Evolutionary conservation across 2,888 invertebrate genomes (phyloP), one percentile per base, ranked within the genome.

Genomic region (Mylabris sibirica): DNA sequence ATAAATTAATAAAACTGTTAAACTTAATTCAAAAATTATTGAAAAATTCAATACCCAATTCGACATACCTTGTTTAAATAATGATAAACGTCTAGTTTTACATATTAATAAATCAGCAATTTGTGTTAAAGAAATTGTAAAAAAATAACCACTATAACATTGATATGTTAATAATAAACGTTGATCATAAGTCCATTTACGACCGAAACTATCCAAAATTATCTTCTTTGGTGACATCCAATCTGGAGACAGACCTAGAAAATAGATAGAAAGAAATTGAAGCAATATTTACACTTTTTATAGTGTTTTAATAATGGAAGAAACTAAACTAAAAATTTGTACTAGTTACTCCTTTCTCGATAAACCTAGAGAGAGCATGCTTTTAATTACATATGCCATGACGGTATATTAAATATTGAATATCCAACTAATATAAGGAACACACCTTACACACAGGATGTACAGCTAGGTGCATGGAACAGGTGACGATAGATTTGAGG

Each of bases 91-190:
- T 70, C 93, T 86, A 0, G 93, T 94, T 83, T 94, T 94, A 82
- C 93, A 93, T 77, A 93, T 91, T 72, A 94, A 89, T 68, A 92
- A 88, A 84, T 94, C 93, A 14, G 93, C 90, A 84, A 92, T 89
- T 84, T 94, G 94, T 60, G 92, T 92, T 80, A 92, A 87, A 41
- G 94, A 93, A 70, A 94, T 89, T 6, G 93, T 89, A 2, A 93
- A 89, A 78, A 94, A 95, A 85, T 92, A 95, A 17, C 93, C 91
- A 0, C 94, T 92, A 81, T 93, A 92, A 66, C 93, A 92, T 72
- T 90, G 91, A 79, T 88, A 89, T 80, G 93, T 92, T 3, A 94
- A 81, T 61, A 84, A 84, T 81, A 92, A 92, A 61, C 94, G 88
- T 74, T 92, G 91, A 0, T 83, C 77, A 79, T 87, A 92, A 2